Conservation (phyloP, 2,888 invertebrate genomes). For the Palloptera scutellata region DNA sequence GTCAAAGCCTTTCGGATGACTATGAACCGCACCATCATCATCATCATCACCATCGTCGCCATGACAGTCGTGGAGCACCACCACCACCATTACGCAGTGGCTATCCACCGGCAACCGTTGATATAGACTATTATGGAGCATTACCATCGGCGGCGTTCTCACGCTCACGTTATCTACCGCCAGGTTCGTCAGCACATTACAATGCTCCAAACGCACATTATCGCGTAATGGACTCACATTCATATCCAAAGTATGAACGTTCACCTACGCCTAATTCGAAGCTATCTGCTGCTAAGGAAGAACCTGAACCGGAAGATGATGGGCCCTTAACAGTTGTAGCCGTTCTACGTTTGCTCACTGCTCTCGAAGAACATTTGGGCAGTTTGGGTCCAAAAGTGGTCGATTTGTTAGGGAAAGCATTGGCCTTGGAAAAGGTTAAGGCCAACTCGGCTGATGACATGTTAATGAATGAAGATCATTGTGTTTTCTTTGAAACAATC, state of each 20-base stretch:
- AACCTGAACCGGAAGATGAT: constrained; percentile 65
- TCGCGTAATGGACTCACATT: constrained; percentile 56
- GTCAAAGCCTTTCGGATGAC: constrained; percentile 39
- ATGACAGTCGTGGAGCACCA: constrained; percentile 26
- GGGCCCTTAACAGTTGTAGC: constrained; percentile 70
- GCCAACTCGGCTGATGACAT: constrained; percentile 80
- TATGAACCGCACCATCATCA: constrained; percentile 28
- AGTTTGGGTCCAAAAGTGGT: constrained; percentile 83
- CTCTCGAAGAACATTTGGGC: constrained; percentile 84
- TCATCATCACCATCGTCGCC: constrained; percentile 31
- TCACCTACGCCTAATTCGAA: constrained; percentile 31
- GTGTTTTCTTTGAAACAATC: constrained; percentile 82
- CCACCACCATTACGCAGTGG: constrained; percentile 31
- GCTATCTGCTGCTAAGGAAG: constrained; percentile 49
- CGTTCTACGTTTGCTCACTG: constrained; percentile 78
- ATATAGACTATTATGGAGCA: constrained; percentile 25
- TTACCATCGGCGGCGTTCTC: neutral
- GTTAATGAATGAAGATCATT: constrained; percentile 75
- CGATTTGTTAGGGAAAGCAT: constrained; percentile 77
- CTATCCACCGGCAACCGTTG: constrained; percentile 30
- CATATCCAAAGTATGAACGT: constrained; percentile 59
- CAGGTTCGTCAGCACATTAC: constrained; percentile 15
- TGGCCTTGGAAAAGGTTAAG: constrained; percentile 77
- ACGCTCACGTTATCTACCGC: neutral
- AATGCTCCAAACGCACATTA: constrained; percentile 41